phyloP scores from a whole-genome alignment of 2,113 vertebrate species.

The Psettodes erumei region DNA sequence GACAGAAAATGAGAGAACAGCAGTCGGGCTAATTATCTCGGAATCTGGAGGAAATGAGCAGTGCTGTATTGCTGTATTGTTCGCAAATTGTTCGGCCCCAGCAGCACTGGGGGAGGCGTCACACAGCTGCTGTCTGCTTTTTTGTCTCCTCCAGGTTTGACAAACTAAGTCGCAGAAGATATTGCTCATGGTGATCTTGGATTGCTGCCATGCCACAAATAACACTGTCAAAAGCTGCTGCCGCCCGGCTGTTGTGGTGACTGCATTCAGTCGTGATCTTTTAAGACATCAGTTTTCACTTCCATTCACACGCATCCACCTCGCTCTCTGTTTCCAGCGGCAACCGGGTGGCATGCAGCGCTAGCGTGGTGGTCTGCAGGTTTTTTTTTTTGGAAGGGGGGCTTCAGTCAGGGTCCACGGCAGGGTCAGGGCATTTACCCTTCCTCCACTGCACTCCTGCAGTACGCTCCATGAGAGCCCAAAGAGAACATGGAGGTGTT shows the following conservation, averaged over 20 bases:
- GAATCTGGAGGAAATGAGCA: constrained; percentile 57
- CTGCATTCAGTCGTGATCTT: constrained; percentile 16
- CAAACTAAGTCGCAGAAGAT: constrained; percentile 43
- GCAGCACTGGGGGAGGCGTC: constrained; percentile 47
- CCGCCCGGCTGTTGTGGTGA: constrained; percentile 30
- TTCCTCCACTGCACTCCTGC: constrained; percentile 52
- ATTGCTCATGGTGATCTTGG: constrained; percentile 43
- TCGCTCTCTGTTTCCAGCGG: constrained; percentile 62
- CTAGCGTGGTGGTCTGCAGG: constrained; percentile 75
- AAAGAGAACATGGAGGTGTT: constrained; percentile 69
- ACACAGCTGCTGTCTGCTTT: constrained; percentile 11
- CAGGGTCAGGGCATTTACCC: constrained; percentile 72
- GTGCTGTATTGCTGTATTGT: constrained; percentile 33
- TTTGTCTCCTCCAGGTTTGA: constrained; percentile 46
- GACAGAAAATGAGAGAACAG: constrained; percentile 49
- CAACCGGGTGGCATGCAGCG: constrained; percentile 67
- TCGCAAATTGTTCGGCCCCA: constrained; percentile 35
- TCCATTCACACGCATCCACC: constrained; percentile 32
- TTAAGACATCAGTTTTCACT: constrained; percentile 25
- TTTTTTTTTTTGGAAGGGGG: constrained; percentile 27
- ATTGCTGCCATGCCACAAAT: constrained; percentile 31
- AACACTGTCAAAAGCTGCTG: constrained; percentile 42
- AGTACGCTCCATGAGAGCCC: constrained; percentile 65
- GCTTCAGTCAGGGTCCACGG: constrained; percentile 56
- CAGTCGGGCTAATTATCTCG: constrained; percentile 64